phyloP scores from a whole-genome alignment of 2,113 vertebrate genomes.

The Chlorocebus sabaeus region DNA sequence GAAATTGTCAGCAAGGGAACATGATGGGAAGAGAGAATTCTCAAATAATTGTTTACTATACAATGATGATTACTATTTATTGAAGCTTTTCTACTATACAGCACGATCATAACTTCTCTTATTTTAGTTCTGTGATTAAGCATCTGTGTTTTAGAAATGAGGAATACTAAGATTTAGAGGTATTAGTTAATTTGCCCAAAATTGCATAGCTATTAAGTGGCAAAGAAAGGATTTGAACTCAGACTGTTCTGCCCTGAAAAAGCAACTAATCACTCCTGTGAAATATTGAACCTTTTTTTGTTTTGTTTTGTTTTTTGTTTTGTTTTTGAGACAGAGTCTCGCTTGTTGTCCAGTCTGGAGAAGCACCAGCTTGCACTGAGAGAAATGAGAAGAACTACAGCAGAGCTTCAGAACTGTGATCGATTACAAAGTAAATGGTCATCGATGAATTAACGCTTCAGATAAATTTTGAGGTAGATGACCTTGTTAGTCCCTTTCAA shows the following conservation, averaged over 20 bases:
- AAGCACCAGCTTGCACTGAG: neutral
- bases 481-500: neutral
- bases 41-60: neutral
- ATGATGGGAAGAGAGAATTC: neutral
- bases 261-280: neutral
- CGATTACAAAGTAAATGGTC: neutral
- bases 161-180: neutral
- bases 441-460: neutral
- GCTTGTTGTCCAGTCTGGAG: neutral
- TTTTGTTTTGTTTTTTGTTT: too few relatives aligned
- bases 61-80: neutral
- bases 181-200: neutral
- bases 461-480: neutral
- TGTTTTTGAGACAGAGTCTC: too few relatives aligned
- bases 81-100: neutral
- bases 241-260: neutral
- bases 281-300: neutral
- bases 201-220: neutral
- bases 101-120: neutral
- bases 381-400: neutral
- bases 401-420: neutral
- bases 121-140: neutral
- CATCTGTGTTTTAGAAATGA: neutral
- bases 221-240: neutral
- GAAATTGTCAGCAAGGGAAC: neutral